A percentile compares a stretch with the other conserved stretches of the same genome.
These are phyloP conservation scores for Podarcis siculus DNA, from an alignment of 2,797 vertebrate species.

Conservation along the genomic window DNA sequence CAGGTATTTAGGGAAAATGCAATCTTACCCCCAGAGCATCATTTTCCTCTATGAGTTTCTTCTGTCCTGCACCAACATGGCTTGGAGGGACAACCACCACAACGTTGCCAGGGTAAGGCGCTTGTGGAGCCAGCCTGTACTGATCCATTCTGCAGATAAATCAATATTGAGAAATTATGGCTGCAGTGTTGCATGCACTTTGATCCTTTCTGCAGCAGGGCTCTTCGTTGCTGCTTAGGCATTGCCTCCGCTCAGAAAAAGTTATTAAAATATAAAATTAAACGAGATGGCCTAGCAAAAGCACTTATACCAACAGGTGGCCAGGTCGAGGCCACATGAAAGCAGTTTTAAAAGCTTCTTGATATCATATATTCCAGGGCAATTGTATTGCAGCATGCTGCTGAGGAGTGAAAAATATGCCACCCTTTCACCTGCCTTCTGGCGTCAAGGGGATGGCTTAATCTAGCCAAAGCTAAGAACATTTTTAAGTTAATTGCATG, in stretches of 20 bases:
- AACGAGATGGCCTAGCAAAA: background rate
- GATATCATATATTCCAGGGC: too few relatives aligned
- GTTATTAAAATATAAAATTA: background rate
- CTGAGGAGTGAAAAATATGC: background rate
- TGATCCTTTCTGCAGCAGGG: background rate
- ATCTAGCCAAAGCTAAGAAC: background rate
- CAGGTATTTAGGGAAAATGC: background rate
- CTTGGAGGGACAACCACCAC: background rate
- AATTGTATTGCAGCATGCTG: too few relatives aligned
- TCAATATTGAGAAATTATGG: background rate
- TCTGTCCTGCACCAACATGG: background rate
- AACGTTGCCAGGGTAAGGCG: background rate
- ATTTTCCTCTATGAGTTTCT: background rate
- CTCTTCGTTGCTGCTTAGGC: background rate
- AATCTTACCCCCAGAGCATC: constrained; percentile 2
- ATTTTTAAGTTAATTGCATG: background rate
- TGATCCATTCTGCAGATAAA: background rate
- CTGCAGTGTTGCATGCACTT: background rate
- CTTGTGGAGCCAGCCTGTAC: background rate
- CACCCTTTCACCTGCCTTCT: background rate
- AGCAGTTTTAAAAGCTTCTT: background rate
- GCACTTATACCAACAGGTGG: background rate
- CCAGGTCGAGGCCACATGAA: background rate
- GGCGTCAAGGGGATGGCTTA: background rate
- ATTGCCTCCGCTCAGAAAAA: background rate